Base-by-base conservation (phyloP, 2,113 vertebrate genomes). In the Mionectes macconnelli region DNA sequence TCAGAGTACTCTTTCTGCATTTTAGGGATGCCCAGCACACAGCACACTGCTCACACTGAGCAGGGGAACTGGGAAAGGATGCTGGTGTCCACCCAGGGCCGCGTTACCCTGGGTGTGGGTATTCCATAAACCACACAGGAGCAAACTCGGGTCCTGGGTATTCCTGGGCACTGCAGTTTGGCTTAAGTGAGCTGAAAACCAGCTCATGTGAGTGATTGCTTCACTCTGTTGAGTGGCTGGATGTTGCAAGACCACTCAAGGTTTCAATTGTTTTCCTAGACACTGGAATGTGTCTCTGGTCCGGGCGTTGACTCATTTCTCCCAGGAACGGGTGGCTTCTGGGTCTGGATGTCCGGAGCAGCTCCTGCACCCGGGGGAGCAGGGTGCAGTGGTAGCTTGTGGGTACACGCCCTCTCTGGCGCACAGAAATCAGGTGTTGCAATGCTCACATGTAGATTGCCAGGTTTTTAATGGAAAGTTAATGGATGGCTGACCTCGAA, bases 231-330 rank as follows among this genome's bases (percentile, higher is more conserved):
- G 53, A 84, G 73, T 31, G 55, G 20, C 37, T 93, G 80, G 87
- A 24, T 94, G 87, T 96, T 89, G 94, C 90, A 95, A 96, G 89
- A 88, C 50, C 81, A 49, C 76, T 95, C 68, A 50, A 74, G 72
- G 74, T 82, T 87, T 83, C 37, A 59, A 88, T 5, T 96, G 89
- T 95, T 94, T 96, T 95, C 84, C 80, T 62, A 87, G 83, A 33
- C 0, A 0, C 59, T 72, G 90, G 91, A 96, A 92, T 95, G 89
- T 50, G 45, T 84, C 59, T 96, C 79, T 93, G 82, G 7, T 40
- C 12, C 0, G 10, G 18, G 45, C 23, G 56, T 89, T 96, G 94
- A 90, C 69, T 95, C 91, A 90, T 94, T 85, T 93, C 74, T 87
- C 84, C 66, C 63, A 78, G 86, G 59, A 82, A 31, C 1, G 3